Base-by-base conservation (phyloP, 2,113 vertebrate species). In the Caretta caretta region DNA sequence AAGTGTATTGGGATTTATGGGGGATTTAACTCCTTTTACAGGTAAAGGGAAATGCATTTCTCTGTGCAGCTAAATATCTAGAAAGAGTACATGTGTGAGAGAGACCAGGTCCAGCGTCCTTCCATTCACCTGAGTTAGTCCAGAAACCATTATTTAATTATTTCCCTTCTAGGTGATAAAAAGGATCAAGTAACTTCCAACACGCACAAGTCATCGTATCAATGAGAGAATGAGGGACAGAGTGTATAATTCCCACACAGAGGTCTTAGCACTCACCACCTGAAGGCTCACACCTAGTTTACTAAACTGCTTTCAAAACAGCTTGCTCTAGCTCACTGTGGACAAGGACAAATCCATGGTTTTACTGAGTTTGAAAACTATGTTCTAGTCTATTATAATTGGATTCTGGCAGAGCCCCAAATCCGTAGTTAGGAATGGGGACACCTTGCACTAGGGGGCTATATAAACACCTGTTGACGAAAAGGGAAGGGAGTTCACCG, bases 121-220 rank as follows among this genome's bases (percentile, higher is more conserved):
- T 93, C 6, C 16, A 42, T 49, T 5, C 72, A 25, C 80, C 14
- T 88, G 62, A 78, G 49, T 93, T 92, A 94, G 31, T 27, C 35
- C 80, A 81, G 65, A 76, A 94, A 90, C 7, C 38, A 80, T 51
- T 89, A 88, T 78, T 93, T 50, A 88, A 95, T 4, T 16, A 72
- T 83, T 89, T 90, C 76, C 88, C 54, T 86, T 94, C n/a, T 20
- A 90, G 17, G 2, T 76, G 46, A 57, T 93, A 49, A 72, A 83
- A 50, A 93, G 46, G 20, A 35, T 80, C 80, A 80, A 29, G 35
- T 94, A 29, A 56, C 27, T 93, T 93, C 95, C 35, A 92, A 94
- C 94, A 35, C 2, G 6, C 38, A n/a, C 51, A 89, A 89, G 65
- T 49, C 59, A 38, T 2, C 20, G 31, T 10, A 56, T 84, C 87